These are phyloP conservation scores for Drosophila grimshawi DNA, from an alignment of 1,140 invertebrate species.

Conservation along the genomic window DNA sequence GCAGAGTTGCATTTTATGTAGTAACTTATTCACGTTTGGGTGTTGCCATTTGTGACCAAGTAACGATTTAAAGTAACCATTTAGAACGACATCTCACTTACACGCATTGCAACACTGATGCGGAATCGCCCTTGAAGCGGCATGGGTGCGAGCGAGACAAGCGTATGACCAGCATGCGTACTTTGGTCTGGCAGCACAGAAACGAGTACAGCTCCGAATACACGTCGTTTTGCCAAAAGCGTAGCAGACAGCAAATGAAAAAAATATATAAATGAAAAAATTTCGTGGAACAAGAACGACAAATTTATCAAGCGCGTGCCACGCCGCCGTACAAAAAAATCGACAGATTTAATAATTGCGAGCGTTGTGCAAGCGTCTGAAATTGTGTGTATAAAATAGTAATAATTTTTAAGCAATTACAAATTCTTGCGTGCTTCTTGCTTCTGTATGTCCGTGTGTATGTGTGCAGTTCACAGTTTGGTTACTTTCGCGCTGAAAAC, in stretches of 20 bases:
- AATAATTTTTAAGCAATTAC: constrained; percentile 64
- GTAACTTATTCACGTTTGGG: constrained; percentile 33
- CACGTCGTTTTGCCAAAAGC: constrained; percentile 81
- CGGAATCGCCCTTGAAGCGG: constrained; percentile 35
- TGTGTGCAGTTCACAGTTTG: constrained; percentile 61
- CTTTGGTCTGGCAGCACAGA: constrained; percentile 74
- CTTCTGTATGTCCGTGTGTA: constrained; percentile 51
- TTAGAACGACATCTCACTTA: constrained; percentile 46
- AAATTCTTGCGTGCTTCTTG: constrained; percentile 77
- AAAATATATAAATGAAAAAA: constrained; percentile 81
- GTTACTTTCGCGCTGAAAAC: constrained; percentile 80
- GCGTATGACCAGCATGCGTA: constrained; percentile 48
- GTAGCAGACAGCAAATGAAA: constrained; percentile 77
- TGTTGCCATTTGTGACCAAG: constrained; percentile 38
- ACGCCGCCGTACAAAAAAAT: constrained; percentile 59
- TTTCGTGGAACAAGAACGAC: constrained; percentile 70
- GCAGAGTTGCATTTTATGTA: constrained; percentile 54
- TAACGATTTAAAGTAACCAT: constrained; percentile 45
- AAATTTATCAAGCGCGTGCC: constrained; percentile 49
- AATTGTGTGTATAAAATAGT: constrained; percentile 74
- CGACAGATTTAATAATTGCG: constrained; percentile 43
- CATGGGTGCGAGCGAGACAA: constrained; percentile 48
- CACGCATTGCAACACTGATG: constrained; percentile 57
- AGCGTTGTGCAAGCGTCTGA: constrained; percentile 41
- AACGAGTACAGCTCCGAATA: constrained; percentile 81